Evolutionary conservation across 2,888 invertebrate genomes (phyloP).

Genomic region (Thymelicus lineola): DNA sequence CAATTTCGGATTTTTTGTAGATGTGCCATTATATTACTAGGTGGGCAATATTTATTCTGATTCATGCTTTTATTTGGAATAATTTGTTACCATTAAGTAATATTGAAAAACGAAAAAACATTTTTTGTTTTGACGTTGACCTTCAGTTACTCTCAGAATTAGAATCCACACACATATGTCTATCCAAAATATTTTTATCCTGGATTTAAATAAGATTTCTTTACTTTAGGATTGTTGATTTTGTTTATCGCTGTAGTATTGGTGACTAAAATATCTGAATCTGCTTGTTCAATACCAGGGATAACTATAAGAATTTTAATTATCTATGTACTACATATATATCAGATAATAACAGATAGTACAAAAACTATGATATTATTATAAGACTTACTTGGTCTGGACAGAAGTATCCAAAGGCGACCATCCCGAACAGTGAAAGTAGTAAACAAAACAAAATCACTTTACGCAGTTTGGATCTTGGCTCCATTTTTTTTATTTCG

Average conservation of each 20-base stretch:
- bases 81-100: too few relatives aligned
- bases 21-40: too few relatives aligned
- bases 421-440: conserved; percentile 93
- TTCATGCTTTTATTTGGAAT: too few relatives aligned
- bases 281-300: too few relatives aligned
- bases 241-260: neutral
- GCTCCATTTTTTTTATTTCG: conserved; percentile 94
- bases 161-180: too few relatives aligned
- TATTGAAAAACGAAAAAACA: too few relatives aligned
- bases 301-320: neutral
- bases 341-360: neutral
- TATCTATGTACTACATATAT: neutral
- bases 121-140: too few relatives aligned
- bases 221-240: neutral
- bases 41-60: too few relatives aligned
- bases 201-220: too few relatives aligned
- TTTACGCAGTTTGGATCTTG: conserved; percentile 91
- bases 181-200: too few relatives aligned
- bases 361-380: neutral
- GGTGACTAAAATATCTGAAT: neutral
- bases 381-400: conserved; percentile 90
- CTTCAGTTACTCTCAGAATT: too few relatives aligned
- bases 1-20: too few relatives aligned
- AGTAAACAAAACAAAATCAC: conserved; percentile 93
- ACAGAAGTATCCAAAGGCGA: conserved; percentile 96